Conservation (phyloP, 2,888 invertebrate species). For the Lapara coniferarum region DNA sequence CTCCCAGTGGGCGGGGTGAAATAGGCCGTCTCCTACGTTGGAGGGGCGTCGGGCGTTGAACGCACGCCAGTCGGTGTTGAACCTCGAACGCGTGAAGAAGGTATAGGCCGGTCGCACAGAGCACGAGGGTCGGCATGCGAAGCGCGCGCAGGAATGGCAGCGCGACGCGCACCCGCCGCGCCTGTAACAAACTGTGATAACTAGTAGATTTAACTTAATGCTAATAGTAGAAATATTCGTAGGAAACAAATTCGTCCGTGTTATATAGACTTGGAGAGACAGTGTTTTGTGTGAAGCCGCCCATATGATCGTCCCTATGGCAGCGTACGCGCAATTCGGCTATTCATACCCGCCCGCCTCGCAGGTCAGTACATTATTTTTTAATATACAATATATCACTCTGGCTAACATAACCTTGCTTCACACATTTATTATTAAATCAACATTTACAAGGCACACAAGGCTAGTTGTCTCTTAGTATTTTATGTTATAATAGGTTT, state of each 20-base stretch:
- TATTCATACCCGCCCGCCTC: slow-evolving; percentile 96
- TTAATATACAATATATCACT: slow-evolving; percentile 18
- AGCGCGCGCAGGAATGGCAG: slow-evolving; percentile 77
- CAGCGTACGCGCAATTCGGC: slow-evolving; percentile 96
- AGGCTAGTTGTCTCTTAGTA: background rate
- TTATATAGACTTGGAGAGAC: slow-evolving; percentile 77
- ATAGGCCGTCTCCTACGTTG: slow-evolving; percentile 78
- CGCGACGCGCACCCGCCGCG: slow-evolving; percentile 79
- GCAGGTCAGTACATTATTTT: slow-evolving; percentile 86
- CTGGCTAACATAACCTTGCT: background rate
- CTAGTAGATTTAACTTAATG: slow-evolving; percentile 62
- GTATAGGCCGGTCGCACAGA: slow-evolving; percentile 65
- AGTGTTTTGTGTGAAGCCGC: slow-evolving; percentile 81
- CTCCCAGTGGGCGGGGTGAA: slow-evolving; percentile 67
- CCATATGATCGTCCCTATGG: slow-evolving; percentile 84
- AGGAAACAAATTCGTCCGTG: slow-evolving; percentile 71
- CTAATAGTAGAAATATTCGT: slow-evolving; percentile 60
- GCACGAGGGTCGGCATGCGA: slow-evolving; percentile 65
- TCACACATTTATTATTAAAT: slow-evolving; percentile 6
- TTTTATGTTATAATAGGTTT: background rate
- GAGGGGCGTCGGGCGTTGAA: slow-evolving; percentile 75
- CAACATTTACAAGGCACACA: slow-evolving; percentile 1
- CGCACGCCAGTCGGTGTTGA: slow-evolving; percentile 81
- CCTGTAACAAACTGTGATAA: slow-evolving; percentile 77
- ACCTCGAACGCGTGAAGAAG: slow-evolving; percentile 72